These are phyloP conservation scores for Anguilla obscura DNA, from an alignment of 2,797 vertebrate genomes.

Conservation along the genomic window DNA sequence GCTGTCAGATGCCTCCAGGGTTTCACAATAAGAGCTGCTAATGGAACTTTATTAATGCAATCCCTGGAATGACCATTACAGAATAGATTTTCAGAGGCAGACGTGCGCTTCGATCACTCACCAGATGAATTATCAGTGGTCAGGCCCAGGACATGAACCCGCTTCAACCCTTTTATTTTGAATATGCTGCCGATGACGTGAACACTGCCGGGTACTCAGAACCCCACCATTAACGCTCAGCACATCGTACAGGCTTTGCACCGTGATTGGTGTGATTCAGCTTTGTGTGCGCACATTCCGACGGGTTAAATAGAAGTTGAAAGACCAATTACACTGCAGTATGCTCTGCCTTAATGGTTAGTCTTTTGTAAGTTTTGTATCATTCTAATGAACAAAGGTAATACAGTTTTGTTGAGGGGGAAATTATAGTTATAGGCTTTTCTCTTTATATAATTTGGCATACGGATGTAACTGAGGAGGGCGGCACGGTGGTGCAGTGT, in stretches of 20 bases:
- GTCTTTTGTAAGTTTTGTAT: neutral
- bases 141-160: neutral
- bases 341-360: neutral
- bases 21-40: constrained; percentile 1
- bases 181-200: neutral
- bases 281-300: neutral
- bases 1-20: constrained; percentile 13
- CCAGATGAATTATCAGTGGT: neutral
- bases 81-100: neutral
- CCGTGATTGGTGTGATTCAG: neutral
- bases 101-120: neutral
- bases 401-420: neutral
- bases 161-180: neutral
- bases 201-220: neutral
- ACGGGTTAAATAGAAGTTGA: neutral
- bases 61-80: constrained; percentile 8
- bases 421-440: neutral
- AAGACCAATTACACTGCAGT: neutral
- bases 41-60: constrained; percentile 20
- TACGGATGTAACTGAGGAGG: neutral
- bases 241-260: neutral
- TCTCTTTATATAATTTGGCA: neutral
- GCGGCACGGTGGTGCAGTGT: too few species aligned
- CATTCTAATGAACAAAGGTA: neutral
- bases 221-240: neutral